Conservation (phyloP, 2,113 vertebrate genomes). For the Sprattus sprattus region DNA sequence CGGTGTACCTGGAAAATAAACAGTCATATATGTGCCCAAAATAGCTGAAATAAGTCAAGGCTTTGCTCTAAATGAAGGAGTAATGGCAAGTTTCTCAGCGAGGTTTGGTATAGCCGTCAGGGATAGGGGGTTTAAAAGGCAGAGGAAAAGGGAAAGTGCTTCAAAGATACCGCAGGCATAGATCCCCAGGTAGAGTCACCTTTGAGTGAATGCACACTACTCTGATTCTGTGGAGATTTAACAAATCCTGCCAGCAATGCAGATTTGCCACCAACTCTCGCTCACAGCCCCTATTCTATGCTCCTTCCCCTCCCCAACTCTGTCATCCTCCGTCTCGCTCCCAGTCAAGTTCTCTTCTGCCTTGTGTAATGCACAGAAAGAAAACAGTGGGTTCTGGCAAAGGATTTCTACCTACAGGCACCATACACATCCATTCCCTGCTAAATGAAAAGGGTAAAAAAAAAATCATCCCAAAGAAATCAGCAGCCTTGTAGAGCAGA, state of each 20-base stretch:
- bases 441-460: not conserved
- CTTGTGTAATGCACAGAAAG: not conserved
- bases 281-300: not conserved
- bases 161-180: not conserved
- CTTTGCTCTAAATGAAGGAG: not conserved
- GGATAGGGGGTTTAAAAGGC: not conserved
- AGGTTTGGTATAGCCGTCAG: not conserved
- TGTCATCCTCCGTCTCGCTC: slow-evolving; percentile 11
- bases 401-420: not conserved
- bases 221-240: slow-evolving; percentile 2
- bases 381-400: not conserved
- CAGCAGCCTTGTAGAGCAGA: no score
- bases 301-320: not conserved
- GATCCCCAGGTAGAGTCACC: slow-evolving; percentile 12
- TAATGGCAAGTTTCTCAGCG: not conserved
- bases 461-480: no score
- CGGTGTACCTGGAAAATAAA: not conserved
- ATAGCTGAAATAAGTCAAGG: not conserved
- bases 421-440: not conserved
- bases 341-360: slow-evolving; percentile 11
- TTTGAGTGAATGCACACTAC: not conserved
- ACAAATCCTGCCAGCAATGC: slow-evolving; percentile 21
- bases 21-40: not conserved
- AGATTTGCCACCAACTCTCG: slow-evolving; percentile 15
- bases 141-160: not conserved